Evolutionary conservation across 2,797 vertebrate species (phyloP), one percentile per base, ranked within the genome.

Genomic region (Microctenopoma steveboyesi): DNA sequence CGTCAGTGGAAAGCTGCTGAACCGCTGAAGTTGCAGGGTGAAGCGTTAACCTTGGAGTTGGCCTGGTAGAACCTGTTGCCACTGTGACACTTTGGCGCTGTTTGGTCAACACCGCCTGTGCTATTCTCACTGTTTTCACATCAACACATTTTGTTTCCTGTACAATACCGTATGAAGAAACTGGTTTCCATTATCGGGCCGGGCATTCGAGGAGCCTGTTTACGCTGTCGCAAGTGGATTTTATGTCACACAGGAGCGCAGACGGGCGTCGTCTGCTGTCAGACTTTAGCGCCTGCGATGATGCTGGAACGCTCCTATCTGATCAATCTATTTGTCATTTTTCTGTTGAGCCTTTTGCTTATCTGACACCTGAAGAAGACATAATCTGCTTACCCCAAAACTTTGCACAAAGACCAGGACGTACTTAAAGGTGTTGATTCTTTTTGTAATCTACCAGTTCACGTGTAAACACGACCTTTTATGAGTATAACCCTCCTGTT

Each of bases 91-190:
- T 93, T 88, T 87, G 90, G 86, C 88, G 62, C 42, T 97, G 92
- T 99, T 99, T 96, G 93, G 95, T 88, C 96, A 98, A 99, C 95
- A 98, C 9, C 50, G 86, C 76, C 72, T 83, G 92, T 94, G 93
- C 94, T 95, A 95, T 96, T 94, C 92, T 91, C 91, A 30, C 2
- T 97, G 94, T 98, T 98, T 94, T 91, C 86, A 82, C 85, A 88
- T 95, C 91, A 94, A 93, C 92, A 93, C 84, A 88, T 86, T 88
- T 88, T 93, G 92, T 94, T 93, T 94, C 92, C 91, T 92, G 88
- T 82, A 93, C 90, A 92, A 68, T 84, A 78, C 81, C 82, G 82
- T 83, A 83, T 84, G 89, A 92, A 90, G 88, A 91, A 94, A 93
- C 92, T 79, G 93, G 91, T 92, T 93, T 91, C 86, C 83, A 88